Base-by-base conservation (phyloP, 2,113 vertebrate species). In the Fukomys damarensis region DNA sequence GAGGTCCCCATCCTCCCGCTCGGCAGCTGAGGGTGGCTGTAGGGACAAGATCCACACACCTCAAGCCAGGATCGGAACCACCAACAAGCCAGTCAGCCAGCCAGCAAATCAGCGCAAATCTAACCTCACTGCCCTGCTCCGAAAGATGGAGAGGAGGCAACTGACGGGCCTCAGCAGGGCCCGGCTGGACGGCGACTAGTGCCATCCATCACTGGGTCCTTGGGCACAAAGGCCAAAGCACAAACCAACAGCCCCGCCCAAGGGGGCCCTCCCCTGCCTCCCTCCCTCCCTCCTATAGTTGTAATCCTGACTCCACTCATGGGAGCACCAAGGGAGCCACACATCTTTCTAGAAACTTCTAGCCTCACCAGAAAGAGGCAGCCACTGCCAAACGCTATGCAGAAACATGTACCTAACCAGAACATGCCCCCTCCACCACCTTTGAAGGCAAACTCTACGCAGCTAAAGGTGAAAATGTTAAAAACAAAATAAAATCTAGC, bases 371-470 rank as follows among this genome's bases (percentile, higher is more conserved):
- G 56, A 49, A 66, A 56, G 19, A 70, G 52, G 81, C 3, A 1
- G 5, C 80, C 41, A 24, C 58, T 3, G 65, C 24, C 88, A 49
- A 54, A 56, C 38, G 16, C 58, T 17, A 20, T 0, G 16, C 6
- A 43, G 72, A 56, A 41, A 35, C 32, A 72, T 0, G 5, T 5
- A 35, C 7, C 43, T 30, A 10, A n/a, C 30, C 30, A 7, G n/a
- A 43, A 12, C 43, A 1, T 0, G 8, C 5, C 0, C 26, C 10
- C 46, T 49, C n/a, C 3, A 0, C 58, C 0, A 0, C 46, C 3
- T 1, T 14, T 0, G 11, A 30, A 30, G 22, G 19, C 28, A 24
- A 7, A 43, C 10, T 1, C 41, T 3, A 2, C 28, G 10, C 38
- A 16, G 26, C 28, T 1, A 6, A 2, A 0, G 7, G 14, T 12